Evolutionary conservation across 2,888 invertebrate species (phyloP), one percentile per base, ranked within the genome.

Genomic region (Drosophila robusta): DNA sequence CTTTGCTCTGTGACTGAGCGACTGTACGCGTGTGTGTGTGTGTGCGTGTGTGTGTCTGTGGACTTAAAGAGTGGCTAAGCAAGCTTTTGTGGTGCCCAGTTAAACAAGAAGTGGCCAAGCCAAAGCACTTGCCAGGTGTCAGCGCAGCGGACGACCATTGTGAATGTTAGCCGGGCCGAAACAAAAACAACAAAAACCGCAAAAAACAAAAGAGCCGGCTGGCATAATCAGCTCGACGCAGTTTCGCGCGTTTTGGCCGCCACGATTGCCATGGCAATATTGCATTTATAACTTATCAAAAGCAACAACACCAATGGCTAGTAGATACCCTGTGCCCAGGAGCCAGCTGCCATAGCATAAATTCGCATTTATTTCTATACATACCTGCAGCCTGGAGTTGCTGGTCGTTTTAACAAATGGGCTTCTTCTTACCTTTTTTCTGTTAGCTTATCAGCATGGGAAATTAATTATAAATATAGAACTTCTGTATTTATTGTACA

Each of bases 11-110:
- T 57, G 75, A 78, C 75, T 73, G 75, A 68, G 38, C 64, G 41
- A 69, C 64, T 65, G 50, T 32, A 32, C 57, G 56, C 70, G 64
- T 69, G 51, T 57, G 49, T 44, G 39, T 54, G 32, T 45, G 11
- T 14, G 38, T 18, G 18, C 2, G 18, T 18, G 26, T 32, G 26
- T 45, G 42, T 61, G 36, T 63, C 50, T 65, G 45, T 29, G 36
- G 65, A 79, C 86, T 86, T 86, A 64, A 82, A 88, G 83, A 80
- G 70, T 57, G 62, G 83, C 86, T 88, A 86, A 83, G 83, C 83
- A 82, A 82, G 88, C 86, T 86, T 88, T 88, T 83, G 83, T 72
- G 86, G 83, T 65, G 61, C 16, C 18, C 54, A 51, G 64, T 67
- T 70, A 63, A 65, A 64, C 70, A 62, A 76, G 65, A 68, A 76